Percentiles rank a stretch among this genome's conserved stretches.
phyloP scores from a whole-genome alignment of 2,888 invertebrate genomes.

The Drosophila paracracens region DNA sequence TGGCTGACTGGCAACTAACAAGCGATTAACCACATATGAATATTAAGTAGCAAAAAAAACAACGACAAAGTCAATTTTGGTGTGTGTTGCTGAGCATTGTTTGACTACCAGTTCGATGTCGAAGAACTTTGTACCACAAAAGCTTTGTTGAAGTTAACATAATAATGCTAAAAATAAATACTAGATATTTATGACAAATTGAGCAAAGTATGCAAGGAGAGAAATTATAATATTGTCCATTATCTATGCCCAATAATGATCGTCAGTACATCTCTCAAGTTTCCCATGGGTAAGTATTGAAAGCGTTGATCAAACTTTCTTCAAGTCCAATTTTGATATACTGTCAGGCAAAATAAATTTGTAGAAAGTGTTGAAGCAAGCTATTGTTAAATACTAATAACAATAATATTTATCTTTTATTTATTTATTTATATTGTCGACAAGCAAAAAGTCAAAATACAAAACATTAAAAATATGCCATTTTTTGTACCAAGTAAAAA shows the following conservation, averaged over 20 bases:
- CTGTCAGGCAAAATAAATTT: not conserved
- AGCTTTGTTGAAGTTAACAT: not conserved
- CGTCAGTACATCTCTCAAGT: not conserved
- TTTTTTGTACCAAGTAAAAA: not conserved
- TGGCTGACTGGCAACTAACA: slow-evolving; percentile 45
- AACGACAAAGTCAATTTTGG: not conserved
- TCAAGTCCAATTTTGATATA: not conserved
- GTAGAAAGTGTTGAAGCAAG: not conserved
- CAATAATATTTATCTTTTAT: not conserved
- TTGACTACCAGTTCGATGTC: slow-evolving; percentile 15
- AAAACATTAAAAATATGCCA: not conserved
- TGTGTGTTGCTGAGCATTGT: slow-evolving; percentile 29
- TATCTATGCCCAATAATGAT: not conserved
- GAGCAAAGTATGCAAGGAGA: not conserved
- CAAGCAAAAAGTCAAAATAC: not conserved
- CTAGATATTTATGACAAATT: not conserved
- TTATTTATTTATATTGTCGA: not conserved
- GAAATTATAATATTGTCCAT: not conserved
- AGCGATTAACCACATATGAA: slow-evolving; percentile 44
- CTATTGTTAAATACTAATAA: not conserved
- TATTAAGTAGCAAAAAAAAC: slow-evolving; percentile 30
- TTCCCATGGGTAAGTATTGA: not conserved
- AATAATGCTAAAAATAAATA: not conserved
- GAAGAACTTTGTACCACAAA: not conserved
- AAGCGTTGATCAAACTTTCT: not conserved